Conservation (phyloP, 2,113 vertebrate species). For the Willisornis vidua region DNA sequence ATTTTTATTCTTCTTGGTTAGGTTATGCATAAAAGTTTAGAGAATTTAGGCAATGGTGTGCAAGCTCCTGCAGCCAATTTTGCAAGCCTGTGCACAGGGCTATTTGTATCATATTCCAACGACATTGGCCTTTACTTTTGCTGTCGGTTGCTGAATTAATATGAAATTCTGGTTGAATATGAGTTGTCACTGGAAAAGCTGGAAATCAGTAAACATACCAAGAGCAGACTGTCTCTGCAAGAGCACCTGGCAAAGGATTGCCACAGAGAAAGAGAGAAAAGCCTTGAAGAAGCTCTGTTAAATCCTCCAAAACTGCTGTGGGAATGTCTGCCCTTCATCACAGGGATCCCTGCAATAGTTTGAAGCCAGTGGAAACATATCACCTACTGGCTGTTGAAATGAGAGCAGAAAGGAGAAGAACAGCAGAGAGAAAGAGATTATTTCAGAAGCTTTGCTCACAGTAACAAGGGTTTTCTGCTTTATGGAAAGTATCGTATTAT, state of each 20-base stretch:
- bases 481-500: fast-evolving
- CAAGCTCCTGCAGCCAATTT: neutral
- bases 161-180: slow-evolving; percentile 43
- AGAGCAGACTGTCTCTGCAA: neutral
- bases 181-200: slow-evolving; percentile 8
- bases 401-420: neutral
- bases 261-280: neutral
- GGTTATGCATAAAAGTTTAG: neutral
- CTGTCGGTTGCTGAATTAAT: neutral
- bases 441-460: neutral
- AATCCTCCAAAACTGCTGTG: neutral
- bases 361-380: neutral
- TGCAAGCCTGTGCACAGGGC: neutral
- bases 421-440: neutral
- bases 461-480: neutral
- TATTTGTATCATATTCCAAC: neutral
- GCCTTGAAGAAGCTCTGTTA: neutral
- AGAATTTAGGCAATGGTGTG: neutral
- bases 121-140: neutral
- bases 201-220: neutral
- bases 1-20: neutral
- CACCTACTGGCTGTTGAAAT: neutral
- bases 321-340: neutral
- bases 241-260: neutral
- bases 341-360: neutral